These are phyloP conservation scores for Denticeps clupeoides DNA, from an alignment of 2,797 vertebrate genomes.

Conservation along the genomic window DNA sequence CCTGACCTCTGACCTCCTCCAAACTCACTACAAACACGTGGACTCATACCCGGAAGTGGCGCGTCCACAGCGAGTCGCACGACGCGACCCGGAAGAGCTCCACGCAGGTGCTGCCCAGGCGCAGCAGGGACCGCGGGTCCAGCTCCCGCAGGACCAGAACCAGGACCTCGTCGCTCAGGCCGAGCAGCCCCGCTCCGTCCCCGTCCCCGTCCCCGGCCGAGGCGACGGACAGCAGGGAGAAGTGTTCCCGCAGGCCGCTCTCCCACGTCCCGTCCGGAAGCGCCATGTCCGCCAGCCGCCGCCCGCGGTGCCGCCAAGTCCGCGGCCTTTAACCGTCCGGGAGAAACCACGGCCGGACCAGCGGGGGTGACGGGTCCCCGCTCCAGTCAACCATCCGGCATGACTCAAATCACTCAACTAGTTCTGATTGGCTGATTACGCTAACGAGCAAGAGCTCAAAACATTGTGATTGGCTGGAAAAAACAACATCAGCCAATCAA, in stretches of 20 bases:
- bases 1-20: no score
- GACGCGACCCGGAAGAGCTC: conserved; percentile 37
- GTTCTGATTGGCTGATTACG: no score
- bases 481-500: no score
- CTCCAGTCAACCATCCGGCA: no score
- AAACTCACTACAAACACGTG: no score
- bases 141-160: conserved; percentile 32
- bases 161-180: conserved; percentile 46
- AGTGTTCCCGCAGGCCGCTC: conserved; percentile 27
- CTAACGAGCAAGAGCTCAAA: no score
- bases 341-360: no score
- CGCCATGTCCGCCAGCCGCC: conserved; percentile 30
- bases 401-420: no score
- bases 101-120: conserved; percentile 36
- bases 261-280: conserved; percentile 14
- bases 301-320: neutral
- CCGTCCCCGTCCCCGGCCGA: neutral
- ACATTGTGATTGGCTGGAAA: no score
- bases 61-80: conserved; percentile 44
- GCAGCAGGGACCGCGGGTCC: conserved; percentile 39
- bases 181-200: conserved; percentile 17
- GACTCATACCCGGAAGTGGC: conserved; percentile 42
- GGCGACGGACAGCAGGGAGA: conserved; percentile 18
- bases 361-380: no score
- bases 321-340: conserved; percentile 18